Evolutionary conservation across 1,140 invertebrate genomes (phyloP), one percentile per base, ranked within the genome.

Genomic region (Sogatella furcifera): DNA sequence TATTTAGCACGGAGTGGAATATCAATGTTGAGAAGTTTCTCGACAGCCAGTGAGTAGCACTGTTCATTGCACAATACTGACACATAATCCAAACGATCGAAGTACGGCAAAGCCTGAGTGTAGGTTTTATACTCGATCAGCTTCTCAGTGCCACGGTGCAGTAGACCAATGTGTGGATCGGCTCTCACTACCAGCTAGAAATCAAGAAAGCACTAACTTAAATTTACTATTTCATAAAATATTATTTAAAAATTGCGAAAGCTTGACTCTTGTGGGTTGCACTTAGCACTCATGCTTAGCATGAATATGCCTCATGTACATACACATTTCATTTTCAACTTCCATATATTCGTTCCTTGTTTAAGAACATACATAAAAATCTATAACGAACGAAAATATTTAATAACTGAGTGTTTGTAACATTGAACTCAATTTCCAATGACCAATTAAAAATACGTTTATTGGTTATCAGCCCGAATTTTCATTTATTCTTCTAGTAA

Each of bases 31-130:
- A 99, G 77, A 6, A 99, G 76, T 71, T 97, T 98, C 73, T 99
- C 96, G 9, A 99, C 86, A 6, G 96, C 95, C 55, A 99, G 70
- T 10, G 93, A 95, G 75, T 89, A 99, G 68, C 90, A 93, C 70
- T 98, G 95, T 73, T 99, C 97, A 74, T 98, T 98, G 75, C 89
- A 93, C 96, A 99, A 98, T 95, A 98, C 98, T 1, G 95, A 98
- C 0, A 98, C 95, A 71, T 99, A 99, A 75, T 99, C 97, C n/a
- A 99, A 78, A 2, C 97, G 84, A 78, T 98, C 96, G 73, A 98
- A 97, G 73, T 98, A 99, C 0, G 97, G 97, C 57, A 99, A 75
- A 1, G 95, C 95, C 77, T 98, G 93, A 5, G 87, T 92, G 72
- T 97, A 99, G 0, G 96, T 98, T 76, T 99, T 99, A 72, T 98